These are phyloP conservation scores for Prunella strophiata DNA, from an alignment of 2,797 vertebrate genomes.

Conservation along the genomic window DNA sequence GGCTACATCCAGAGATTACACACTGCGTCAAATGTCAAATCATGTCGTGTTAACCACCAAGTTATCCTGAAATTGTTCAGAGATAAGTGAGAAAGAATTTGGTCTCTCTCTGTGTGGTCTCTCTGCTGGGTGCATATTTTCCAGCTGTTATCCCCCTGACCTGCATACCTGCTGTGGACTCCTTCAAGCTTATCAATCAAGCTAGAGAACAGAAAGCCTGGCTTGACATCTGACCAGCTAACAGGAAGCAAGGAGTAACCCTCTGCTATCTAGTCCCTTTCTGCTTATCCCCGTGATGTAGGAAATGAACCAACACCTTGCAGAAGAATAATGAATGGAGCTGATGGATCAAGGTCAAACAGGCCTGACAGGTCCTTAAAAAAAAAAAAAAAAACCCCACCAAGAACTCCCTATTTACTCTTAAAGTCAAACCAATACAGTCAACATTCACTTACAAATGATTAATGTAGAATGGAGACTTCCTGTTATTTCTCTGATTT, in stretches of 20 bases:
- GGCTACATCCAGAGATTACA: slow-evolving; percentile 45
- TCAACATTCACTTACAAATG: background rate
- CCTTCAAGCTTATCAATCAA: slow-evolving; percentile 73
- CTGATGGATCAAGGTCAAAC: slow-evolving; percentile 56
- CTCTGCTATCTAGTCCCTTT: slow-evolving; percentile 28
- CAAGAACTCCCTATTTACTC: background rate
- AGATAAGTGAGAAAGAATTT: slow-evolving; percentile 73
- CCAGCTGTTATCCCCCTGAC: slow-evolving; percentile 80
- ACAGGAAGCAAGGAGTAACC: slow-evolving; percentile 65
- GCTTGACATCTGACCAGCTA: slow-evolving; percentile 62
- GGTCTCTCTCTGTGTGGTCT: slow-evolving; percentile 87
- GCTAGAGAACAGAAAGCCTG: slow-evolving; percentile 27
- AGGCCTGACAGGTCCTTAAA: background rate
- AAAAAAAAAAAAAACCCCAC: background rate
- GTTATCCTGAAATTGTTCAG: slow-evolving; percentile 65
- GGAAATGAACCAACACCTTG: slow-evolving; percentile 63
- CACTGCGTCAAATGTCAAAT: slow-evolving; percentile 37
- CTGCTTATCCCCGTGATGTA: background rate
- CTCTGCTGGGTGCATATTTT: slow-evolving; percentile 68
- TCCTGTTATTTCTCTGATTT: background rate
- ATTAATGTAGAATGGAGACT: background rate
- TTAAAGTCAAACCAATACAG: background rate
- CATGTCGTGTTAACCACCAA: slow-evolving; percentile 38
- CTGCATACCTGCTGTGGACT: slow-evolving; percentile 79
- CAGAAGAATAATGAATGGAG: slow-evolving; percentile 54